These are phyloP conservation scores for Pocillopora grandis DNA, from an alignment of 92 coral and sea anemone genomes.

Conservation along the genomic window DNA sequence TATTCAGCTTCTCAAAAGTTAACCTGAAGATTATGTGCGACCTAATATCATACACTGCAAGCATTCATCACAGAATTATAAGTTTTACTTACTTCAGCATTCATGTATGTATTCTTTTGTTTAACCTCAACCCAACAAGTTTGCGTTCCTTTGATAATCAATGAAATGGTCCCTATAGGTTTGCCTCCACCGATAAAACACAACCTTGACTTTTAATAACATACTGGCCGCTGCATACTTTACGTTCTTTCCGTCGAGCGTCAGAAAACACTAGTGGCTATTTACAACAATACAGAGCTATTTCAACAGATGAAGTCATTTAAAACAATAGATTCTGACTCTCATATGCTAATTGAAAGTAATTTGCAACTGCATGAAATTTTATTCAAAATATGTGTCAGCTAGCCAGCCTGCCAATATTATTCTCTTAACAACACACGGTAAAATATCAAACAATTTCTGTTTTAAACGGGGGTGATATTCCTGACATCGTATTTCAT, in stretches of 20 bases:
- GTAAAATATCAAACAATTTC: background rate
- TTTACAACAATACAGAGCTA: conserved; percentile 6
- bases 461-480: background rate
- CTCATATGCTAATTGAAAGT: conserved; percentile 17
- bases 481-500: background rate
- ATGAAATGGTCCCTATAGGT: background rate
- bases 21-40: background rate
- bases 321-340: background rate
- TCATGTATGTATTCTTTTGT: conserved; percentile 29
- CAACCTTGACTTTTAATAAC: background rate
- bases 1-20: background rate
- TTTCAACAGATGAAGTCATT: conserved; percentile 13
- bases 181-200: background rate
- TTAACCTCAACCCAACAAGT: background rate
- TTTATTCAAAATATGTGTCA: conserved; percentile 25
- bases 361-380: background rate
- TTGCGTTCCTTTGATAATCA: conserved; percentile 7
- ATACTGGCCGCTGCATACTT: background rate
- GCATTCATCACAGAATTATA: background rate
- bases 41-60: background rate
- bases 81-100: conserved; percentile 26
- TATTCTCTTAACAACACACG: background rate
- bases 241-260: background rate
- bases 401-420: background rate
- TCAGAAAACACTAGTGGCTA: background rate